Base-by-base conservation (phyloP, 2,888 invertebrate species). In the Silvanus unidentatus region DNA sequence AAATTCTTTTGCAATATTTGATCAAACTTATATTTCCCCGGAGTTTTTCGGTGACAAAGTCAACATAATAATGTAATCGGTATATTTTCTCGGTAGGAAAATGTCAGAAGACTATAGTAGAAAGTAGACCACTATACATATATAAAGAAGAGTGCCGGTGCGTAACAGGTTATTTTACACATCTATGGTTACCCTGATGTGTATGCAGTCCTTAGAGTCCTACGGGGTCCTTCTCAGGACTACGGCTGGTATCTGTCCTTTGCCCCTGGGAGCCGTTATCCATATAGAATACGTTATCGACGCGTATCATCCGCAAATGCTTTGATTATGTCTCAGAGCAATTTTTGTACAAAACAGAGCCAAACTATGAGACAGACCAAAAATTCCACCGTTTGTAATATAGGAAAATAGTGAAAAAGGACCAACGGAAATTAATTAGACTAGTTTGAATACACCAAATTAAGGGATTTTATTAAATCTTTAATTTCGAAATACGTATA, bases 111-210 rank as follows among this genome's bases (percentile, higher is more conserved):
- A 42, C 39, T 27, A 43, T 35, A 11, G 11, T 12, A 35, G 6
- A 13, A 13, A 37, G 2, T 15, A 16, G 37, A 13, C 37, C 37
- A 12, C 47, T 45, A 42, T 50, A 55, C 50, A 52, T 50, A 55
- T 53, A 59, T 59, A 60, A 60, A 58, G 59, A 56, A 57, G 53
- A 54, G 56, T 60, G 60, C 60, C 66, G 61, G 60, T 63, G 66
- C 64, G 66, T 69, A 69, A 69, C 66, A 70, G 65, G 69, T 70
- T 70, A 72, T 72, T 72, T 72, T 71, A 71, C 72, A 71, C 71
- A 68, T 70, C 72, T 71, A 69, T 71, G 70, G 66, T 59, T 70
- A 66, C 66, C 64, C 66, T 65, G 67, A 65, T 68, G 57, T 67
- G 60, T 62, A 60, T 54, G 55, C 49, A 58, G 59, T 64, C 66